Evolutionary conservation across 2,113 vertebrate species (phyloP), one percentile per base, ranked within the genome.

Genomic region (Myrmecobius fasciatus): DNA sequence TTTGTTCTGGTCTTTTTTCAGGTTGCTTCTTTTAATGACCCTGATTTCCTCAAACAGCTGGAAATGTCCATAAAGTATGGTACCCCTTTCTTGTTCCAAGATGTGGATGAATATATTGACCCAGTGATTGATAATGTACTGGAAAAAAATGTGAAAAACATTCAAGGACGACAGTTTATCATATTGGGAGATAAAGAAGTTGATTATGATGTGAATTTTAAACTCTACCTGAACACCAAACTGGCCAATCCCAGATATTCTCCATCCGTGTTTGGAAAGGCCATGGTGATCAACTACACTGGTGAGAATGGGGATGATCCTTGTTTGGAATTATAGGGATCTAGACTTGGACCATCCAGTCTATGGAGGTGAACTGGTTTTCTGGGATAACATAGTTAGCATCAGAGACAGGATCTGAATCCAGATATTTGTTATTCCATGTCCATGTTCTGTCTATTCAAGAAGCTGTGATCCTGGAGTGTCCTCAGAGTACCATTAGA

Each of bases 221-320:
- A 98, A 96, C 98, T 99, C 52, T 99, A 99, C 96, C 98, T 99
- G 94, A 99, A 99, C 98, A 99, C 99, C 97, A 99, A 99, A 97
- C 98, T 99, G 96, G 97, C 99, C 2, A 99, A 99, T 95, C 99
- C 99, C 28, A 99, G 99, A 95, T 99, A 99, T 96, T 98, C 99
- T 5, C 99, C 99, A 0, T 99, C 99, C 0, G 99, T 99, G 95
- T 99, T 99, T 97, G 99, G 99, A 93, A 99, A 99, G 97, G 99
- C 99, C 95, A 99, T 99, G 99, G 99, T 99, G 97, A 99, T 99
- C 96, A 99, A 99, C 95, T 99, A 99, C 31, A 99, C 99, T 8
- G 99, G 99, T 99, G 96, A 99, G 99, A 2, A 56, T 2, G 56
- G 53, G 0, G 0, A 0, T 36, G 25, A 0, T 25, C 28, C 12